Base-by-base conservation (phyloP, 2,888 invertebrate species). In the Eristalis tenax region DNA sequence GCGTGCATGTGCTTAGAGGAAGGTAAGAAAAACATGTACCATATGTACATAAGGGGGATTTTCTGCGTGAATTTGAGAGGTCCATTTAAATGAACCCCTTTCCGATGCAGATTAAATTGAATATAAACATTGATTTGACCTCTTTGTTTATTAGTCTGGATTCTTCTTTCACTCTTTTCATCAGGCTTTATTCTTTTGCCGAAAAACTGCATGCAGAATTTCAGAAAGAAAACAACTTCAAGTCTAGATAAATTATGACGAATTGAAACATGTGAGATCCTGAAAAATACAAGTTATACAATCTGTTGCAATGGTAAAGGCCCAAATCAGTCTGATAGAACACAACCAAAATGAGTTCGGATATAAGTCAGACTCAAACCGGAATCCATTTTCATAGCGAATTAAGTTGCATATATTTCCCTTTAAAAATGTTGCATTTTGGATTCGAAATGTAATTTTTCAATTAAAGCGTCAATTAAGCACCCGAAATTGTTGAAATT, bases 401-500 rank as follows among this genome's bases (percentile, higher is more conserved):
- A 8, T 50, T 18, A 8, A 8, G 6, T 18, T 50, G 50, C 18
- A 50, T 18, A 18, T 18, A 50, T 50, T 8, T 50, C 2, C 5
- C 43, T n/a, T n/a, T 5, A 4, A 43, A 43, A 6, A 15, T 43
- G 43, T n/a, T 15, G n/a, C n/a, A 4, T 43, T 43, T 6, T 0
- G 43, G 6, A n/a, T 43, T 15, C n/a, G 43, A n/a, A 43, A 43
- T 43, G 38, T 32, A 32, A 32, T 32, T 32, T 8, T 32, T 32
- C 38, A 13, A 38, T 38, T 38, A 38, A 38, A 38, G 13, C 0
- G 3, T 38, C 38, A 38, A 38, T 38, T 38, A 38, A 13, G 38
- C 13, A 13, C 38, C 38, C 35, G 35, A 38, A 74, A 64, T 18
- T 69, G 65, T 66, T 35, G 15, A 43, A 26, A 63, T 66, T 79